A percentile compares a stretch with the other conserved stretches of the same genome.
phyloP scores from a whole-genome alignment of 37 sponge, comb jelly and placozoan genomes.

The Tethya wilhelma region DNA sequence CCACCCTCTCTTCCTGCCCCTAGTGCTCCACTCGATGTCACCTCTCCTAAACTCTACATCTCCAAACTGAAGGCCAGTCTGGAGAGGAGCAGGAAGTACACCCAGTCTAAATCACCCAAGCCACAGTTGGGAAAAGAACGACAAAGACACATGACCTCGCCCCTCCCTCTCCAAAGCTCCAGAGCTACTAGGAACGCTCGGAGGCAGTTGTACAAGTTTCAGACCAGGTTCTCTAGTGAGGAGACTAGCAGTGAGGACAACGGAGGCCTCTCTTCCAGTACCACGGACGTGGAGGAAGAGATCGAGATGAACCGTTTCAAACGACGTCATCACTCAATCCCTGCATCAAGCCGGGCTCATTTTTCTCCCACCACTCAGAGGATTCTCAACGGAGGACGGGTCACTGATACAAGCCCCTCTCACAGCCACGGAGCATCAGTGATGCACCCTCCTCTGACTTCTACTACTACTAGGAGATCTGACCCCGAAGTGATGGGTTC shows the following conservation, averaged over 20 bases:
- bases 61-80: constrained; percentile 14
- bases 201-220: neutral
- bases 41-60: constrained; percentile 39
- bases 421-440: neutral
- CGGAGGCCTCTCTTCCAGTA: neutral
- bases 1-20: neutral
- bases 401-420: neutral
- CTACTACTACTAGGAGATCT: neutral
- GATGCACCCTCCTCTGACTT: neutral
- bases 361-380: neutral
- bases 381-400: neutral
- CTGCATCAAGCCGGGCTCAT: neutral
- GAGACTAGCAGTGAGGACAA: neutral
- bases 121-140: neutral
- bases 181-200: neutral
- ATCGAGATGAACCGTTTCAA: too few relatives aligned
- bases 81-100: neutral
- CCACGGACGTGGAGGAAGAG: neutral
- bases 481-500: constrained; percentile 11
- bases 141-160: neutral
- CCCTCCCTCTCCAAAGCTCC: neutral
- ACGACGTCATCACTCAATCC: too few relatives aligned
- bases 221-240: neutral
- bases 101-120: neutral
- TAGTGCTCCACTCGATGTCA: constrained; percentile 9